Evolutionary conservation across 2,797 vertebrate species (phyloP), one percentile per base, ranked within the genome.

Genomic region (Melanotaenia parkinsoni): DNA sequence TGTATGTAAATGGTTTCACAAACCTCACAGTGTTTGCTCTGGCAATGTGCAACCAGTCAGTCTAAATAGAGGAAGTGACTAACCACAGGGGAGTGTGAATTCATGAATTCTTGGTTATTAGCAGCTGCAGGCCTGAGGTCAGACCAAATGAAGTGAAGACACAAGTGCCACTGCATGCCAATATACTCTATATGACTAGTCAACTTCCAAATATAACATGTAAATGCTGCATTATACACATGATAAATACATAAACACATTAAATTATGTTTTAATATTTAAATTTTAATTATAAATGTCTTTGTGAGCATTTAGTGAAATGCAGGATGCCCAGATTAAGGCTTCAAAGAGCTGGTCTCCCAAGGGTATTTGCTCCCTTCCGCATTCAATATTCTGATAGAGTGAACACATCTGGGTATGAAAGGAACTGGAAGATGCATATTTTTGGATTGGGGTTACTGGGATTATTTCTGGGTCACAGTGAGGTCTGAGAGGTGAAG

Each of bases 381-480:
- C 26, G 59, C 16, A 79, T 79, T 79, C 72, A 33, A 69, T 66
- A 86, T 86, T 64, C 79, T 76, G 70, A 80, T 80, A 61, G 32
- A 67, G 18, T 72, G 20, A 75, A 73, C 63, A 71, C 62, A 63
- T 73, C 58, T 56, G 51, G 7, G 32, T 66, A 20, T 78, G 50
- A 62, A 79, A 80, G 45, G 12, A 61, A 32, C 22, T 4, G 13
- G 38, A 38, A 30, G 0, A 50, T 37, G n/a, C 18, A 58, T 74
- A 58, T 68, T 43, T 70, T 61, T 47, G 64, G 18, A 16, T 20
- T 22, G n/a, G 40, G 47, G 47, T 66, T 79, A 24, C 20, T 60
- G 24, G 61, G 71, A 86, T 87, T 78, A 81, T 63, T 67, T 82
- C 64, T 63, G 70, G 67, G 70, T 86, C 72, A 77, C 53, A 43